Evolutionary conservation across 1,140 invertebrate genomes (phyloP).

Genomic region (Palaemon carinicauda): DNA sequence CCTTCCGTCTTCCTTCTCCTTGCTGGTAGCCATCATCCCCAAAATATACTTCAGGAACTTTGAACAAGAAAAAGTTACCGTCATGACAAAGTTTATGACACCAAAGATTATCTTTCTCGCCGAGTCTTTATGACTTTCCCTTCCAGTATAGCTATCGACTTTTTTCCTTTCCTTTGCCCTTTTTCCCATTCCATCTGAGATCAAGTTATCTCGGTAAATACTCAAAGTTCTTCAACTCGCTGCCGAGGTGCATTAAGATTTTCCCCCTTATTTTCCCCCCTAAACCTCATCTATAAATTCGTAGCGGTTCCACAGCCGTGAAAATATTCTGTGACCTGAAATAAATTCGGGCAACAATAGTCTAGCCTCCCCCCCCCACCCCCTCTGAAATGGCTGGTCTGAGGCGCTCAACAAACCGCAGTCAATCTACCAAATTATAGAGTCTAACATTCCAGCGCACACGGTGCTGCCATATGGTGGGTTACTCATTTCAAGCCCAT

Average conservation of each 20-base stretch:
- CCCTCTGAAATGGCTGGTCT: background rate
- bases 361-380: background rate
- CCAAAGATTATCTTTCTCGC: background rate
- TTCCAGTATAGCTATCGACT: background rate
- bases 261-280: background rate
- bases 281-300: background rate
- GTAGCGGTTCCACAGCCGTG: slow-evolving; percentile 1
- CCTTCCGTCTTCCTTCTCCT: too few species aligned
- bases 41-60: background rate
- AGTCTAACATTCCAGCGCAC: slow-evolving; percentile 11
- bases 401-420: slow-evolving; percentile 37
- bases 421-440: slow-evolving; percentile 39
- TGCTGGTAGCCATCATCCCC: too few species aligned
- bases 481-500: background rate
- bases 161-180: too few species aligned
- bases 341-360: slow-evolving; percentile 35
- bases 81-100: background rate
- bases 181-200: too few species aligned
- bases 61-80: background rate
- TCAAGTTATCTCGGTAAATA: background rate
- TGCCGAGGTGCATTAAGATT: background rate
- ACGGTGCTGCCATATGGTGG: background rate
- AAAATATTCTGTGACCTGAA: slow-evolving; percentile 31
- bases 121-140: background rate
- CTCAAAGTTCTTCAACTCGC: background rate